A percentile compares a stretch with the other conserved stretches of the same genome.
These are phyloP conservation scores for Notodromas monacha DNA, from an alignment of 2,888 invertebrate genomes.

Conservation along the genomic window DNA sequence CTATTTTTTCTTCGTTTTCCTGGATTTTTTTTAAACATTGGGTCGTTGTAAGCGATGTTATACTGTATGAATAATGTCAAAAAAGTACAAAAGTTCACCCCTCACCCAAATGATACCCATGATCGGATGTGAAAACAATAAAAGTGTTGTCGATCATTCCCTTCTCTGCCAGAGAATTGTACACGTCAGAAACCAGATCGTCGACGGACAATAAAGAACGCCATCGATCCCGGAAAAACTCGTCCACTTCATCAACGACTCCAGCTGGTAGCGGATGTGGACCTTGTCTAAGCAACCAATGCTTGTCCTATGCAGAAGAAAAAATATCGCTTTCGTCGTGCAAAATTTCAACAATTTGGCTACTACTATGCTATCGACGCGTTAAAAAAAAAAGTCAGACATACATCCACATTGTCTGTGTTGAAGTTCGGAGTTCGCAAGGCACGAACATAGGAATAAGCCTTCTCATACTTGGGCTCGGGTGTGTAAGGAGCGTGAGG, in stretches of 20 bases:
- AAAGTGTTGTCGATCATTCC: constrained; percentile 35
- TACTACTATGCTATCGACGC: no score
- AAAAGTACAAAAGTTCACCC: neutral
- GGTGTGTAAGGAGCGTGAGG: constrained; percentile 59
- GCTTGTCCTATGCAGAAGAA: no score
- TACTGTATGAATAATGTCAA: no score
- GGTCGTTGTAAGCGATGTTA: no score
- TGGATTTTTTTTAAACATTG: no score
- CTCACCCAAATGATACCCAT: constrained; percentile 58
- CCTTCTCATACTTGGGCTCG: constrained; percentile 30
- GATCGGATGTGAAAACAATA: constrained; percentile 52
- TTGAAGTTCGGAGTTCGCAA: constrained; percentile 30
- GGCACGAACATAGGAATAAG: constrained; percentile 25
- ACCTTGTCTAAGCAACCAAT: constrained; percentile 43
- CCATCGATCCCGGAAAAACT: constrained; percentile 36
- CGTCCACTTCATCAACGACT: constrained; percentile 28
- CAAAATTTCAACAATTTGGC: no score
- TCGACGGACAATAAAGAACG: constrained; percentile 53
- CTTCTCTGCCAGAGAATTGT: constrained; percentile 22
- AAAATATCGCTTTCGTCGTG: no score
- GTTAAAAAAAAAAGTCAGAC: no score
- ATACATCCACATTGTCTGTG: constrained; percentile 12
- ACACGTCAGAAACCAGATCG: constrained; percentile 35
- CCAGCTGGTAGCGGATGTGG: constrained; percentile 27
- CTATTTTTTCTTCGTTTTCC: no score